Evolutionary conservation across 30 jellyfish, hydroid and myxozoan genomes (phyloP).

Genomic region (Turritopsis dohrnii): DNA sequence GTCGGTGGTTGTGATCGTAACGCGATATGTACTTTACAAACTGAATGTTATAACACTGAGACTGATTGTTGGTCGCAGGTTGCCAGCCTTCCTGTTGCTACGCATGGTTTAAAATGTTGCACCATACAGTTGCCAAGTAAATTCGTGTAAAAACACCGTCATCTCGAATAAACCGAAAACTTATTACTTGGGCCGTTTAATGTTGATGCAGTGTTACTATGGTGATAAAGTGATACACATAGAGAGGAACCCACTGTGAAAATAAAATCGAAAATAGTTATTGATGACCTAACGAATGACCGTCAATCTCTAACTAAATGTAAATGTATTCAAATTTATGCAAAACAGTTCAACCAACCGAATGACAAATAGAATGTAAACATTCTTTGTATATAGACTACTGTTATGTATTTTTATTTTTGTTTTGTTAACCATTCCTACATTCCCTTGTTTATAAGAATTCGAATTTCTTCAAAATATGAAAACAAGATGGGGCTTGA

Average conservation of each 20-base stretch:
- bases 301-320: neutral
- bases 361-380: neutral
- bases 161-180: too few species aligned
- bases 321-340: neutral
- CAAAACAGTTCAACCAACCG: neutral
- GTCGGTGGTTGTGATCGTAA: slow-evolving; percentile 95
- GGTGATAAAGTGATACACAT: too few species aligned
- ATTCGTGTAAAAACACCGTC: slow-evolving; percentile 41
- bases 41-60: slow-evolving; percentile 80
- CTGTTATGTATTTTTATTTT: too few species aligned
- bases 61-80: slow-evolving; percentile 72
- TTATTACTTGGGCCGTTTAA: too few species aligned
- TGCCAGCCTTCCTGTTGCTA: slow-evolving; percentile 87
- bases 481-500: too few species aligned
- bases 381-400: neutral
- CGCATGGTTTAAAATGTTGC: slow-evolving; percentile 91
- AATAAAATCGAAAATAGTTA: neutral
- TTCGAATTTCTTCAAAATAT: too few species aligned
- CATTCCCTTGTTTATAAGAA: too few species aligned
- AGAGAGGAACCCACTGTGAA: neutral
- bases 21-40: slow-evolving; percentile 89
- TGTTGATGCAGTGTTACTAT: too few species aligned
- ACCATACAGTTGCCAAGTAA: slow-evolving; percentile 80
- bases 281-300: neutral
- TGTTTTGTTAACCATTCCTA: too few species aligned